A percentile compares a stretch with the other conserved stretches of the same genome.
These are phyloP conservation scores for Drosophila kohkoa DNA, from an alignment of 1,140 invertebrate species.

Conservation along the genomic window DNA sequence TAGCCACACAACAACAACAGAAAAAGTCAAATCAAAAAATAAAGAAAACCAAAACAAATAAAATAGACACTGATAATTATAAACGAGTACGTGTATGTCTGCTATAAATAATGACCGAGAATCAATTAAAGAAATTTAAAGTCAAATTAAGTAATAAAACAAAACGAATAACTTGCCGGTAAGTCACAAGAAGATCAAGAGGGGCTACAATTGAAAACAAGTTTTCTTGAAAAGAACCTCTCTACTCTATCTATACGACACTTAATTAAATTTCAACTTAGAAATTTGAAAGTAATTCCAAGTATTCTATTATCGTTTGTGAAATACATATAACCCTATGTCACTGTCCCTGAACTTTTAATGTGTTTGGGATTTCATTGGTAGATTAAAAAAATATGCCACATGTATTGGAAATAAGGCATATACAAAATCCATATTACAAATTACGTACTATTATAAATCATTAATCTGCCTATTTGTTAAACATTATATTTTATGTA, in stretches of 20 bases:
- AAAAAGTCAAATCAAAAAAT: neutral
- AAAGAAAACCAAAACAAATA: constrained; percentile 25
- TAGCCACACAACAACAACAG: constrained; percentile 27
- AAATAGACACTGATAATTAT: constrained; percentile 58
- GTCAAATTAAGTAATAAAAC: constrained; percentile 36
- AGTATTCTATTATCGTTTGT: neutral
- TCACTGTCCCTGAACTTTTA: neutral
- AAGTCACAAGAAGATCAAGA: constrained; percentile 13
- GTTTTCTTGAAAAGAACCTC: constrained; percentile 2
- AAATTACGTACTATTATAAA: too few relatives aligned
- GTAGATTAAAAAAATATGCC: neutral
- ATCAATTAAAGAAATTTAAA: constrained; percentile 35
- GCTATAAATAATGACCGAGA: neutral
- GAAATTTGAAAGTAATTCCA: neutral
- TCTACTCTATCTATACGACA: constrained; percentile 1
- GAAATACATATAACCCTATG: neutral
- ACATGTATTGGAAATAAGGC: too few relatives aligned
- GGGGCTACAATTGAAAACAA: constrained; percentile 1
- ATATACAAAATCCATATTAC: too few relatives aligned
- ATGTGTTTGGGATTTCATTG: neutral
- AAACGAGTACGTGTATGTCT: constrained; percentile 5
- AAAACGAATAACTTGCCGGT: constrained; percentile 46
- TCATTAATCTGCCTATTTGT: too few relatives aligned
- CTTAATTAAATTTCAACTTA: neutral
- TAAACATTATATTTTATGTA: neutral